Evolutionary conservation across 2,888 invertebrate species (phyloP), one percentile per base, ranked within the genome.

Genomic region (Scaptomyza tumidula): DNA sequence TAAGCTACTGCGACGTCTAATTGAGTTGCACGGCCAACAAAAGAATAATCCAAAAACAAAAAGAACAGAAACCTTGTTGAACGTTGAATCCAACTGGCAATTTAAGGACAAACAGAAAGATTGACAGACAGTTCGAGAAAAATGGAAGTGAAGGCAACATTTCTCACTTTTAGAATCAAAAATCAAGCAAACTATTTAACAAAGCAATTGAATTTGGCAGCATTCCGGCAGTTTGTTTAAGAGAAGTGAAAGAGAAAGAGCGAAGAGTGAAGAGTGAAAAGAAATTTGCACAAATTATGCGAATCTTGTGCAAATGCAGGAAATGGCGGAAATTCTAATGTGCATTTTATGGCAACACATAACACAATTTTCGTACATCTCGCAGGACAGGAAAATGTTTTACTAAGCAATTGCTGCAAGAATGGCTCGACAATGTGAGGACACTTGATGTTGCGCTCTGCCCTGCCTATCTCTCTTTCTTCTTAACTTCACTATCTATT

Each of bases 261-360:
- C 19, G 9, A 13, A 13, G 19, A n/a, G n/a, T n/a, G n/a, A 13
- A 14, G 14, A 14, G 9, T n/a, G 39, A 39, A 39, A 3, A 39
- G 39, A 16, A 16, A 39, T 53, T 50, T 65, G 56, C 53, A 43
- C 43, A 71, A 64, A 68, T 77, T 65, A 71, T 68, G 69, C 63
- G 43, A 48, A 41, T 33, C 41, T 33, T 19, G n/a, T 49, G 54
- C 27, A 13, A 16, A 27, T 48, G 54, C 62, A 54, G 68, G 63
- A 66, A 59, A 49, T 29, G 52, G 55, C 69, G 75, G 75, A 84
- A 87, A 87, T 80, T 78, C 72, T 75, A 87, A 85, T 83, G 78
- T 73, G 75, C 74, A 87, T 85, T 85, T 80, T 69, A 82, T 78
- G 68, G 80, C 85, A 80, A 79, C 85, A 81, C 86, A 84, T 84